A percentile compares a stretch with the other conserved stretches of the same genome.
Conservation (phyloP, 2,113 vertebrate genomes). For the Nettapus auritus region DNA sequence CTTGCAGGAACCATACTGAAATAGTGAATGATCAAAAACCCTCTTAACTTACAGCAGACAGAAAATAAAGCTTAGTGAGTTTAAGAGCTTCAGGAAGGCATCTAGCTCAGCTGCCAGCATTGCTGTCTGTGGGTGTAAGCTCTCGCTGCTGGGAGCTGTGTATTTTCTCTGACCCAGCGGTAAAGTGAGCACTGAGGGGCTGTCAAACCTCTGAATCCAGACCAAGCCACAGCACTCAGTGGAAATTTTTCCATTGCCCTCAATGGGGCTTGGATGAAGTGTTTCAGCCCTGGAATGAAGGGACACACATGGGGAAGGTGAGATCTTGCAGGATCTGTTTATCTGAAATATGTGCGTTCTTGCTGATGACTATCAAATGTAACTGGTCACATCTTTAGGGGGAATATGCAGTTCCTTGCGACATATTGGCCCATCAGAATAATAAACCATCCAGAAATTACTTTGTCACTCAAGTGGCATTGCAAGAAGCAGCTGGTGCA, state of each 20-base stretch:
- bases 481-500: background rate
- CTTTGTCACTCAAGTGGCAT: background rate
- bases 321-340: background rate
- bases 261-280: accelerated
- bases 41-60: background rate
- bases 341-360: accelerated
- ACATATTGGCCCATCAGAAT: background rate
- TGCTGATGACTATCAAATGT: background rate
- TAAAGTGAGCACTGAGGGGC: background rate
- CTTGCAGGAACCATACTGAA: background rate
- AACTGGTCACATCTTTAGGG: too few species aligned
- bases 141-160: accelerated
- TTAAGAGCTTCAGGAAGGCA: background rate
- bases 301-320: accelerated
- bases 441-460: background rate
- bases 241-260: background rate
- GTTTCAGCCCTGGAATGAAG: background rate
- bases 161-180: background rate
- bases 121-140: background rate
- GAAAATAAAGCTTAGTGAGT: background rate
- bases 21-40: background rate
- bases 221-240: background rate
- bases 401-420: background rate
- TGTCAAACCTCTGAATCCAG: background rate
- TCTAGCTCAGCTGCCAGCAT: background rate